A percentile compares a stretch with the other conserved stretches of the same genome.
Conservation (phyloP, 2,888 invertebrate species). For the Drosophila nigricruria region DNA sequence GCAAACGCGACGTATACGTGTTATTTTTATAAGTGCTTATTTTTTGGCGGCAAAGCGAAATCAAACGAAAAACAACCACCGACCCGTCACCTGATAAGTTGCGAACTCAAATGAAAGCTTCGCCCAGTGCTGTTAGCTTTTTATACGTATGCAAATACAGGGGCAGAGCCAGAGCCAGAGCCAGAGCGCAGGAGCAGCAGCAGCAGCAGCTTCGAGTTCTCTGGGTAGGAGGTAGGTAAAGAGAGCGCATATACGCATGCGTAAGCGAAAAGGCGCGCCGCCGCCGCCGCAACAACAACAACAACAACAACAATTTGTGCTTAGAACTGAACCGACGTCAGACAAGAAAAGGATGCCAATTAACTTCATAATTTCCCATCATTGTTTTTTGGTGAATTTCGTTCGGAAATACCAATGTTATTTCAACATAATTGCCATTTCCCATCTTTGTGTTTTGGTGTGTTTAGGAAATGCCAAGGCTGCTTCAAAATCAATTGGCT, state of each 20-base stretch:
- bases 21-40: constrained; percentile 14
- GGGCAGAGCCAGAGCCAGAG: constrained; percentile 19
- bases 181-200: constrained; percentile 47
- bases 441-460: not conserved
- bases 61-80: constrained; percentile 33
- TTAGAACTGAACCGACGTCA: constrained; percentile 34
- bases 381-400: constrained; percentile 1
- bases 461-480: constrained; percentile 17
- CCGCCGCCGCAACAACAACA: constrained; percentile 9
- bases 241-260: constrained; percentile 45
- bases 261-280: constrained; percentile 67
- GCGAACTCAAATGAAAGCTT: constrained; percentile 79
- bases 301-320: constrained; percentile 5
- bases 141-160: constrained; percentile 73
- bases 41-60: constrained; percentile 46
- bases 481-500: constrained; percentile 28
- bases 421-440: constrained; percentile 35
- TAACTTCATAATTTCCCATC: constrained; percentile 23
- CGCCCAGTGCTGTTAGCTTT: constrained; percentile 69
- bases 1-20: constrained; percentile 69
- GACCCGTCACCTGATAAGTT: constrained; percentile 67
- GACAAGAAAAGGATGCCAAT: constrained; percentile 48
- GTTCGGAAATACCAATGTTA: constrained; percentile 8
- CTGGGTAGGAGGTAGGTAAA: constrained; percentile 23
- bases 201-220: constrained; percentile 24